These are phyloP conservation scores for Cheilosia vulpina DNA, from an alignment of 2,888 invertebrate species.

Conservation along the genomic window DNA sequence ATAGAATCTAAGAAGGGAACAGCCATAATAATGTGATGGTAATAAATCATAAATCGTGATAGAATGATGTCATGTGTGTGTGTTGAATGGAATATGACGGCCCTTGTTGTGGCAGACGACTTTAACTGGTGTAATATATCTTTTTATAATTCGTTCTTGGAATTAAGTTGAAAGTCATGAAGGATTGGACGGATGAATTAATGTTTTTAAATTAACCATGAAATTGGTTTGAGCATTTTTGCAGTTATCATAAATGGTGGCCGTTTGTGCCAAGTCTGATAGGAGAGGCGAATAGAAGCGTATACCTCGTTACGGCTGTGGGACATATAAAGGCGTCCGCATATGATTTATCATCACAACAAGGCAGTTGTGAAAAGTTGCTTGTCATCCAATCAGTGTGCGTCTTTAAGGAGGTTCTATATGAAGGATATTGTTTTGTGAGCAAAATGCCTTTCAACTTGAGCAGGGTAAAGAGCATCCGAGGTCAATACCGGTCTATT, in stretches of 20 bases:
- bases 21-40: constrained; percentile 41
- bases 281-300: neutral
- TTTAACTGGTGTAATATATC: constrained; percentile 55
- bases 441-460: no score
- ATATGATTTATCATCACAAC: neutral
- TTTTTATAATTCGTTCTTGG: constrained; percentile 57
- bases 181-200: constrained; percentile 10
- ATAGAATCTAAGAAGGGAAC: constrained; percentile 45
- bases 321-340: neutral
- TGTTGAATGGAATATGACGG: constrained; percentile 44
- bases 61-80: constrained; percentile 72
- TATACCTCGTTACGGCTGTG: neutral
- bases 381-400: neutral
- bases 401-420: neutral
- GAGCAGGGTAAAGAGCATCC: no score
- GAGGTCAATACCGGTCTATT: no score
- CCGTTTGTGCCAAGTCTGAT: neutral
- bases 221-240: constrained; percentile 37
- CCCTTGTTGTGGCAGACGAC: constrained; percentile 23
- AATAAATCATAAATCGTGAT: constrained; percentile 73
- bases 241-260: constrained; percentile 1
- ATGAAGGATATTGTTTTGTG: no score
- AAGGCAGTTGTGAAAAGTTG: neutral
- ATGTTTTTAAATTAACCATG: constrained; percentile 32
- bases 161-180: constrained; percentile 22